These are phyloP conservation scores for Sesamia inferens DNA, from an alignment of 2,888 invertebrate species.

Conservation along the genomic window DNA sequence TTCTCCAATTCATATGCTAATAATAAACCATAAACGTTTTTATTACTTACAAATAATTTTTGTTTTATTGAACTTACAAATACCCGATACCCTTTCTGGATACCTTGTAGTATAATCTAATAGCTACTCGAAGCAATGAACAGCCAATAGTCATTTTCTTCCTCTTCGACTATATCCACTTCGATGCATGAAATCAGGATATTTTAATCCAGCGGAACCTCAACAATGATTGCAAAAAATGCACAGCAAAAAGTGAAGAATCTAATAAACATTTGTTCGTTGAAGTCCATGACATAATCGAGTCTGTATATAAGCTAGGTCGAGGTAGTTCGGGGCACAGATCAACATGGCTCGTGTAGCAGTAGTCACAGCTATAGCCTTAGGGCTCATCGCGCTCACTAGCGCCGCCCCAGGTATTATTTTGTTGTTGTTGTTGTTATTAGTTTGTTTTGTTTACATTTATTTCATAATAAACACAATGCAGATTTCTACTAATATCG, in stretches of 20 bases:
- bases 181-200: conserved; percentile 28
- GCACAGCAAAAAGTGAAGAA: conserved; percentile 76
- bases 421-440: conserved; percentile 24
- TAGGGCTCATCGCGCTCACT: conserved; percentile 79
- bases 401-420: conserved; percentile 80
- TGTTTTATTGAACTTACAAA: no score
- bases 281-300: conserved; percentile 77
- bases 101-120: conserved; percentile 11
- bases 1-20: no score
- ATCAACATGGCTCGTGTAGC: conserved; percentile 78
- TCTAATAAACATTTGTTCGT: conserved; percentile 31
- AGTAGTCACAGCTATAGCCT: conserved; percentile 74
- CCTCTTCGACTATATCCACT: neutral
- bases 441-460: neutral
- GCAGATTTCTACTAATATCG: neutral
- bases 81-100: no score
- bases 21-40: no score
- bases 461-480: neutral
- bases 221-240: conserved; percentile 67
- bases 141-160: conserved; percentile 26
- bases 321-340: conserved; percentile 68
- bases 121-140: conserved; percentile 5
- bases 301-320: conserved; percentile 74
- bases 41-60: no score
- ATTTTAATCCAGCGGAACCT: conserved; percentile 62